Conservation (phyloP, 2,797 vertebrate species). For the Protosalanx chinensis region DNA sequence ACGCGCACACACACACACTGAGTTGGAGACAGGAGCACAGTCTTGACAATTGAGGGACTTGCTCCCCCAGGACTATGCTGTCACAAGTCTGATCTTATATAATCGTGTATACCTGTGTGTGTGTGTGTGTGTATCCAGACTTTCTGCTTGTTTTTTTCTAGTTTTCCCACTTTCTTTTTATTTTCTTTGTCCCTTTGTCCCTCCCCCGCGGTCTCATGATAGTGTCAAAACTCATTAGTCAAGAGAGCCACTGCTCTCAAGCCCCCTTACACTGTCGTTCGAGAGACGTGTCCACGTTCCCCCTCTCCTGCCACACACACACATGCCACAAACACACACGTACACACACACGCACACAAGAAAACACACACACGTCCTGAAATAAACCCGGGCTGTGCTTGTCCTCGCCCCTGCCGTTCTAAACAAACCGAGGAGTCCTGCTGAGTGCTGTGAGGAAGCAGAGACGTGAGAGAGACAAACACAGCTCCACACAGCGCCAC, state of each 20-base stretch:
- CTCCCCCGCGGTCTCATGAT: not conserved
- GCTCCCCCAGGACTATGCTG: too few relatives aligned
- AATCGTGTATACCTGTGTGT: not conserved
- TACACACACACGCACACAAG: not conserved
- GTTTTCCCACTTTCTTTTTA: too few relatives aligned
- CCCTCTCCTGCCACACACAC: not conserved
- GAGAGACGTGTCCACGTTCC: slow-evolving; percentile 1
- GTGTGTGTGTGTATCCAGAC: slow-evolving; percentile 12
- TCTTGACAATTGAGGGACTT: too few relatives aligned
- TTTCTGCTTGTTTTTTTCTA: not conserved
- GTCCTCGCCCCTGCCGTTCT: slow-evolving; percentile 37
- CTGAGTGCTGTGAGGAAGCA: slow-evolving; percentile 14
- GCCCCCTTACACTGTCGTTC: too few relatives aligned
- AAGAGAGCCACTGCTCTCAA: too few relatives aligned
- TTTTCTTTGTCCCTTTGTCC: too few relatives aligned
- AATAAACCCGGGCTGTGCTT: not conserved
- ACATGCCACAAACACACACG: not conserved
- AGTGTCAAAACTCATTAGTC: too few relatives aligned
- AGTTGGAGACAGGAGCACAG: not conserved
- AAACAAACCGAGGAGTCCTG: slow-evolving; percentile 28
- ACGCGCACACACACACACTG: not conserved
- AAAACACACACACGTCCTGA: not conserved
- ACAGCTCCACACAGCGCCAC: slow-evolving; percentile 41
- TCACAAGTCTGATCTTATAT: too few relatives aligned
- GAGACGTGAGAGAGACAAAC: slow-evolving; percentile 24